These are phyloP conservation scores for Campylomormyrus numenius DNA, from an alignment of 2,113 vertebrate genomes.

Conservation along the genomic window DNA sequence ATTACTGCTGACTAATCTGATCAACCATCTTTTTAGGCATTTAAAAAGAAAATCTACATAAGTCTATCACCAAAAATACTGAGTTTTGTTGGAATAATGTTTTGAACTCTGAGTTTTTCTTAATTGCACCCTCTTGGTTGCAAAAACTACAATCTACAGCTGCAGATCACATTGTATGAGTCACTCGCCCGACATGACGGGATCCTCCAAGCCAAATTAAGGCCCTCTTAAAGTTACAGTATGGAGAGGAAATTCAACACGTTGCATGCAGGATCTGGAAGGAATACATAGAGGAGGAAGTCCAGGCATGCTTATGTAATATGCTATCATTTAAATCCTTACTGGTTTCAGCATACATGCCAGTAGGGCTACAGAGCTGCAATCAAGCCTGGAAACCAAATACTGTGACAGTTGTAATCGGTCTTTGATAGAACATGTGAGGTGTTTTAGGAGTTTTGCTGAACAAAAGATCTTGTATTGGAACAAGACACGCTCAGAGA, in stretches of 20 bases:
- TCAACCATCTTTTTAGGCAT: background rate
- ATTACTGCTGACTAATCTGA: background rate
- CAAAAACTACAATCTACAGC: background rate
- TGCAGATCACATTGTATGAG: background rate
- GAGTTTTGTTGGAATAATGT: background rate
- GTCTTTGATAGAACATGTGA: background rate
- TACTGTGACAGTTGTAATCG: background rate
- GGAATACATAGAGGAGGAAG: background rate
- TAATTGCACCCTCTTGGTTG: background rate
- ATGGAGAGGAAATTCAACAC: background rate
- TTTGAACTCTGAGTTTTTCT: background rate
- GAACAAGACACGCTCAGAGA: background rate
- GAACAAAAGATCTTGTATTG: background rate
- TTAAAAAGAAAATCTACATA: background rate
- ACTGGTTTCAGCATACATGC: background rate
- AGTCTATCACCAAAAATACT: background rate
- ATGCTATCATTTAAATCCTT: background rate
- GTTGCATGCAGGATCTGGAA: background rate
- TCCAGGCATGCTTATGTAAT: background rate
- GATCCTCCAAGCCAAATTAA: background rate
- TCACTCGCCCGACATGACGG: background rate
- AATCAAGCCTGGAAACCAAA: background rate
- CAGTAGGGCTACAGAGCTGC: background rate
- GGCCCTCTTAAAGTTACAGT: slow-evolving; percentile 8
- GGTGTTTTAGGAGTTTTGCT: background rate